Evolutionary conservation across 2,888 invertebrate species (phyloP).

Genomic region (Ichneumon xanthorius): DNA sequence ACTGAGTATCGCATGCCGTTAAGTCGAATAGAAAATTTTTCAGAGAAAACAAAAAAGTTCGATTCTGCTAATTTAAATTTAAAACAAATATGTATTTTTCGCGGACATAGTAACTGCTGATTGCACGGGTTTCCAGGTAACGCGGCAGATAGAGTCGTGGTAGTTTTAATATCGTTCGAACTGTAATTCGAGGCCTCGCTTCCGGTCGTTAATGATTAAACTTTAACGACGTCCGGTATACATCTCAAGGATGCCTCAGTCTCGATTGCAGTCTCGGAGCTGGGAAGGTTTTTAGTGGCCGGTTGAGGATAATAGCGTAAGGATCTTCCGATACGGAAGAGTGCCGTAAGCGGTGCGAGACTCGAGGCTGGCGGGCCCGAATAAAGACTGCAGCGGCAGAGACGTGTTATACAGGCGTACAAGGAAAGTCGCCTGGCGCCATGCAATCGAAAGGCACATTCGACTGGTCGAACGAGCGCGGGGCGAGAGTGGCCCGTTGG

Average conservation of each 20-base stretch:
- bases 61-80: too few relatives aligned
- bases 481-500: slow-evolving; percentile 20
- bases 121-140: too few relatives aligned
- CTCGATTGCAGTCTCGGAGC: neutral
- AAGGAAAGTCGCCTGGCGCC: slow-evolving; percentile 43
- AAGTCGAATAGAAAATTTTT: too few relatives aligned
- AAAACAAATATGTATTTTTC: too few relatives aligned
- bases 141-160: too few relatives aligned
- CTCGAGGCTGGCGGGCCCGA: slow-evolving; percentile 10
- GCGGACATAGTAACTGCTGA: too few relatives aligned
- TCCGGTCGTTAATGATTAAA: neutral
- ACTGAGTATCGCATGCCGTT: too few relatives aligned
- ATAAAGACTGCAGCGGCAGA: slow-evolving; percentile 20
- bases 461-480: slow-evolving; percentile 49
- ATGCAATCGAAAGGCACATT: slow-evolving; percentile 37
- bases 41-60: too few relatives aligned
- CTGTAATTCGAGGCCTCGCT: too few relatives aligned
- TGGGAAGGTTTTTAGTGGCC: neutral
- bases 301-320: neutral
- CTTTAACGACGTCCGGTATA: neutral
- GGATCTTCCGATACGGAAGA: slow-evolving; percentile 7
- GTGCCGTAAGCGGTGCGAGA: slow-evolving; percentile 13
- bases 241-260: neutral
- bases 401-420: neutral
- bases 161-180: too few relatives aligned